Evolutionary conservation across 2,113 vertebrate genomes (phyloP), one percentile per base, ranked within the genome.

Genomic region (Anolis sagrei): DNA sequence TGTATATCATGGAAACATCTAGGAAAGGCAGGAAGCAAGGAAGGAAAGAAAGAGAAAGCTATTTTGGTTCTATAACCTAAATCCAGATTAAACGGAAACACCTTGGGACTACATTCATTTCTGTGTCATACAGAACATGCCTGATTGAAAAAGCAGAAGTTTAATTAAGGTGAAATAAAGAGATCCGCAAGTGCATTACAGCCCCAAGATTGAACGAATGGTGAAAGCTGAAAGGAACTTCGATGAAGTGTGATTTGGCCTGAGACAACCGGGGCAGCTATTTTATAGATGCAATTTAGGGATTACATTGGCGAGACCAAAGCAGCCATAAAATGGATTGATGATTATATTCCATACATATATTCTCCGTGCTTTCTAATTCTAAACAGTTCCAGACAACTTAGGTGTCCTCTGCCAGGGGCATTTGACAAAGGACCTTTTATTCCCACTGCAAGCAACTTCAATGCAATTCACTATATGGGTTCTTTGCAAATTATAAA

Each of bases 261-360:
- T n/a, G 70, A 44, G 39, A 44, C 64, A 79, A 48, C 69, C 32
- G 49, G 70, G n/a, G 36, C 21, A 64, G n/a, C 21, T 21, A 73
- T 86, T 79, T 73, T 48, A 29, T 58, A 79, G 23, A 36, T 27
- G 29, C 61, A 70, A 85, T 85, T 78, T 54, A 78, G 48, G 49
- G 66, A 79, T 85, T 49, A 85, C 51, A 39, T 58, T 78, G 83
- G 5, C 83, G 66, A 70, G 54, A 86, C 51, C 69, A 62, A 74
- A 18, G 49, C 19, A 79, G 70, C 51, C 44, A 13, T 70, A 64
- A 64, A 64, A 64, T 75, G n/a, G 58, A 86, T 86, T 34, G 79
- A 74, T 64, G 69, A 49, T 49, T 80, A 80, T 86, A 29, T 80
- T 80, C 54, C 39, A 73, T 34, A 64, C 78, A 29, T 64, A 29